phyloP scores from a whole-genome alignment of 2,888 invertebrate species.

The Erynnis tages region DNA sequence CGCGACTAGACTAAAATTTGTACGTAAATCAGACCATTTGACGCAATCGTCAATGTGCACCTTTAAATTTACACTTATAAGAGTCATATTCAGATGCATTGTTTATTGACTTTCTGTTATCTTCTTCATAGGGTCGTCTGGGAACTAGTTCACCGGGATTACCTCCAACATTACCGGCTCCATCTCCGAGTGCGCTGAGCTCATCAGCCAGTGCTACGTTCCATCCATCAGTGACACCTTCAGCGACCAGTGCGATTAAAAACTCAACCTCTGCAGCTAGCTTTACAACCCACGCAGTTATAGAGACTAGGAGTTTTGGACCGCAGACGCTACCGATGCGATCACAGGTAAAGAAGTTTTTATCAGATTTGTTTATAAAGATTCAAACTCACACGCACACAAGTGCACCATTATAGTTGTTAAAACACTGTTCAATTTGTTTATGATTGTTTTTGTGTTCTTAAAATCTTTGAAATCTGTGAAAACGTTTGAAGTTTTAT shows the following conservation, averaged over 20 bases:
- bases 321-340: constrained; percentile 76
- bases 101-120: background rate
- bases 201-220: constrained; percentile 85
- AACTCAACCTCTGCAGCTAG: constrained; percentile 83
- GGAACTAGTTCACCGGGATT: constrained; percentile 82
- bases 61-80: no score
- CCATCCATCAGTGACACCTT: constrained; percentile 65
- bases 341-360: constrained; percentile 56
- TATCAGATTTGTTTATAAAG: background rate
- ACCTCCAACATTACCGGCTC: constrained; percentile 87
- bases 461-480: no score
- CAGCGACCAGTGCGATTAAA: constrained; percentile 67
- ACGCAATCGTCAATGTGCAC: no score
- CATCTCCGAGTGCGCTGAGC: constrained; percentile 83
- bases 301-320: constrained; percentile 73
- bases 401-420: no score
- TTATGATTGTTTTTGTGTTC: no score
- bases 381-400: no score
- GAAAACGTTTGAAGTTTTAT: no score
- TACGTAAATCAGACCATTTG: no score
- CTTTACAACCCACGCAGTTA: constrained; percentile 76
- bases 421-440: no score
- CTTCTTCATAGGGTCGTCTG: constrained; percentile 59
- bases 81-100: no score
- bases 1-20: no score